A percentile compares a stretch with the other conserved stretches of the same genome.
Evolutionary conservation across 2,888 invertebrate species (phyloP).

Genomic region (Escarpia spicata): DNA sequence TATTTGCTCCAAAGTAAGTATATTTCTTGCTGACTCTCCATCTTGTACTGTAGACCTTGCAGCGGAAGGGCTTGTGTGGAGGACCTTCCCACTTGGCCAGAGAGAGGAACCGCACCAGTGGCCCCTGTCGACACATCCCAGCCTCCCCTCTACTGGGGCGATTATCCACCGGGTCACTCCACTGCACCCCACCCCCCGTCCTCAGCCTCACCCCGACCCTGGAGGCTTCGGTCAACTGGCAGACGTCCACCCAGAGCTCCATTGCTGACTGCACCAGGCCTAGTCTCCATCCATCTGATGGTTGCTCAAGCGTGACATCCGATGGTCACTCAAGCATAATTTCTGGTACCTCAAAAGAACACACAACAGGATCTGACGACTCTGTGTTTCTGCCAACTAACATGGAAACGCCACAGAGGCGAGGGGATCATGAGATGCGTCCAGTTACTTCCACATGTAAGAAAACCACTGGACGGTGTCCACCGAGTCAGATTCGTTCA

Average conservation of each 20-base stretch:
- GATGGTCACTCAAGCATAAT: not conserved
- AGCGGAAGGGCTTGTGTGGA: not conserved
- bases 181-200: slow-evolving; percentile 45
- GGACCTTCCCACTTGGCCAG: not conserved
- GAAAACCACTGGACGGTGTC: not conserved
- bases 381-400: not conserved
- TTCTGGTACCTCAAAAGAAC: too few relatives aligned
- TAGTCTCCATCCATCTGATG: not conserved
- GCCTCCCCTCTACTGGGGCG: not conserved
- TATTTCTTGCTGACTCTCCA: not conserved
- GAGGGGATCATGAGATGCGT: not conserved
- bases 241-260: not conserved
- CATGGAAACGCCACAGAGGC: not conserved
- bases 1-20: not conserved
- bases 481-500: not conserved
- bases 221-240: slow-evolving; percentile 45
- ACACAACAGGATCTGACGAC: not conserved
- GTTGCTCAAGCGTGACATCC: not conserved
- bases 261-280: not conserved
- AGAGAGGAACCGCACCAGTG: not conserved
- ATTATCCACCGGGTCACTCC: not conserved
- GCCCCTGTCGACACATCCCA: not conserved
- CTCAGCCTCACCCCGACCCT: slow-evolving; percentile 52
- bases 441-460: not conserved
- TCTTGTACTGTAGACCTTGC: not conserved